Percentiles rank a stretch among this genome's conserved stretches.
phyloP scores from a whole-genome alignment of 1,140 invertebrate genomes.

The Liolophura sinensis region DNA sequence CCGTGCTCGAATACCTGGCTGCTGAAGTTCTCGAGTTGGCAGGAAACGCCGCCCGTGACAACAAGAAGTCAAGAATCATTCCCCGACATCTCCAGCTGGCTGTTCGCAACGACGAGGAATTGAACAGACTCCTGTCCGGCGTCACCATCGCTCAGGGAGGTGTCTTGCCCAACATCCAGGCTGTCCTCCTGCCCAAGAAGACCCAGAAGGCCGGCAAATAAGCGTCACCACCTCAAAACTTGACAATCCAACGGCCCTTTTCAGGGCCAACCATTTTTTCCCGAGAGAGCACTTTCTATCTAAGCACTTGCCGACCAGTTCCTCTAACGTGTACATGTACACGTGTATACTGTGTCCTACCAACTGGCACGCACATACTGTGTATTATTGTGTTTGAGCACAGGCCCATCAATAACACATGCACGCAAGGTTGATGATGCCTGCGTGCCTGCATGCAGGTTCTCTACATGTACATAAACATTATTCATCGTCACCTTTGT shows the following conservation, averaged over 20 bases:
- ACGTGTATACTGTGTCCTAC: too few species aligned
- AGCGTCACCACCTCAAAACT: neutral
- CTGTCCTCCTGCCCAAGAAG: constrained; percentile 49
- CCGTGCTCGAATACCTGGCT: constrained; percentile 54
- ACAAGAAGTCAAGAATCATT: constrained; percentile 57
- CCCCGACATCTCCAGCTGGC: constrained; percentile 49
- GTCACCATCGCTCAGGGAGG: constrained; percentile 52
- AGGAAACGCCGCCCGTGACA: constrained; percentile 73
- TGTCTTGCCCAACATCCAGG: constrained; percentile 52
- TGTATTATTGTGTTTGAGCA: too few species aligned
- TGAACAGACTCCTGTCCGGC: constrained; percentile 45
- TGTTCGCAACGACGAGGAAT: constrained; percentile 52
- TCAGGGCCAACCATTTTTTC: constrained; percentile 12
- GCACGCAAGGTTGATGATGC: too few species aligned
- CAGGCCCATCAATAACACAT: too few species aligned
- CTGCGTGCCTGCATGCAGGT: too few species aligned
- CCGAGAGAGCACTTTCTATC: neutral
- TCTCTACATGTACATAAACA: too few species aligned
- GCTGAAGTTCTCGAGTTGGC: constrained; percentile 65
- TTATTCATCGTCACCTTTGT: too few species aligned
- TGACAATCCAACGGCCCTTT: constrained; percentile 14
- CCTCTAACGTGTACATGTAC: too few species aligned
- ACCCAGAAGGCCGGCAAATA: constrained; percentile 9
- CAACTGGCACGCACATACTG: too few species aligned
- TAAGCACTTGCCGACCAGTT: too few species aligned